Conservation (phyloP, 1,140 invertebrate genomes). For the Meteorus sp. region DNA sequence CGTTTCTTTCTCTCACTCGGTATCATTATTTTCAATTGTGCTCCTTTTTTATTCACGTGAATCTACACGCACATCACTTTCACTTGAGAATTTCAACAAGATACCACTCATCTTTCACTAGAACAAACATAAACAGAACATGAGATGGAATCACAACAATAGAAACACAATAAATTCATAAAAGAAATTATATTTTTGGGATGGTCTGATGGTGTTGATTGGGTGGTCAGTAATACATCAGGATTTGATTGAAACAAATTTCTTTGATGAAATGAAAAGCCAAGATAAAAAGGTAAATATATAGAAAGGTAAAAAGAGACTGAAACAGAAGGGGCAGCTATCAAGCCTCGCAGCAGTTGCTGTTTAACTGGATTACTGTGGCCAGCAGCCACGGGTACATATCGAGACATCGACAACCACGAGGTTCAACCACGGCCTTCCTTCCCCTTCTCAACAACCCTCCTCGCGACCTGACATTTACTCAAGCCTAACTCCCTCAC, state of each 20-base stretch:
- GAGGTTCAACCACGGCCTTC: constrained; percentile 31
- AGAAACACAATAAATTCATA: too few relatives aligned
- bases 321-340: constrained; percentile 28
- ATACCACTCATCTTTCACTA: not conserved
- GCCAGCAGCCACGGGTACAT: constrained; percentile 35
- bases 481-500: constrained; percentile 2
- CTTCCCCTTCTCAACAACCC: not conserved
- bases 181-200: too few relatives aligned
- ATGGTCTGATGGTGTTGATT: too few relatives aligned
- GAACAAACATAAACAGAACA: too few relatives aligned
- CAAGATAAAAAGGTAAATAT: too few relatives aligned
- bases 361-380: constrained; percentile 48
- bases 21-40: constrained; percentile 3
- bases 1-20: constrained; percentile 9
- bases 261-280: not conserved
- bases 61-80: not conserved
- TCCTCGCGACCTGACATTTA: constrained; percentile 26
- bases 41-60: not conserved
- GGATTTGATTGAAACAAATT: too few relatives aligned
- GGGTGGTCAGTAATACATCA: too few relatives aligned
- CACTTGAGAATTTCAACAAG: not conserved
- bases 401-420: constrained; percentile 45
- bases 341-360: constrained; percentile 33
- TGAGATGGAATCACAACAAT: too few relatives aligned
- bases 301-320: not conserved